Evolutionary conservation across 2,797 vertebrate species (phyloP), one percentile per base, ranked within the genome.

Genomic region (Sparus aurata): DNA sequence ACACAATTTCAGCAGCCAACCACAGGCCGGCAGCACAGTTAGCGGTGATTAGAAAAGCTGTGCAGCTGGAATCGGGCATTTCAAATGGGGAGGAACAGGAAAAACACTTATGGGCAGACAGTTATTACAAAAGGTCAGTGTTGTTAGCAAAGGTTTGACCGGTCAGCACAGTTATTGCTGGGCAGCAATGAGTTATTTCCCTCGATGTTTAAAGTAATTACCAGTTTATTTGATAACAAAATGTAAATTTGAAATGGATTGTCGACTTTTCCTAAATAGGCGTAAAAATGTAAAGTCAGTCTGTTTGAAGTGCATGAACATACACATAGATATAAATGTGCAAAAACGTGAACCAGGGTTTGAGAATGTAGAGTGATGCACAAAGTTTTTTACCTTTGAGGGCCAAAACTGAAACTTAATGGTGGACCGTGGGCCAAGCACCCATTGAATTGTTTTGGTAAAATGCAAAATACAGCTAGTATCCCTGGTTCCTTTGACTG

Each of bases 1-100:
- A 68, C 46, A 64, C 3, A 12, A 25, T 73, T n/a, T 62, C 34
- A 9, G 58, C 59, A 69, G 8, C 41, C 49, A 23, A 49, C 23
- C 59, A 62, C 25, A 63, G n/a, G 16, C 25, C 60, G 43, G 30
- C 15, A 47, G 58, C 34, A 25, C 25, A 57, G 75, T 49, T 17
- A 38, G 49, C 25, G 41, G 47, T 2, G 7, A 74, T 49, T 22
- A 58, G 54, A n/a, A 45, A 53, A 45, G 34, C 16, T 43, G 23
- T 34, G 1, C n/a, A 38, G 7, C 25, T 62, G 23, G 25, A 53
- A 50, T 20, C 12, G 6, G 53, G 6, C 2, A 30, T 30, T 76
- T 69, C 3, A 54, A 61, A 47, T n/a, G 16, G 5, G 22, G 49
- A 69, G 57, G 16, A 54, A 12, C n/a, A 38, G 8, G 20, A 43